phyloP scores from a whole-genome alignment of 2,888 invertebrate species.

The Sphinx pinastri region DNA sequence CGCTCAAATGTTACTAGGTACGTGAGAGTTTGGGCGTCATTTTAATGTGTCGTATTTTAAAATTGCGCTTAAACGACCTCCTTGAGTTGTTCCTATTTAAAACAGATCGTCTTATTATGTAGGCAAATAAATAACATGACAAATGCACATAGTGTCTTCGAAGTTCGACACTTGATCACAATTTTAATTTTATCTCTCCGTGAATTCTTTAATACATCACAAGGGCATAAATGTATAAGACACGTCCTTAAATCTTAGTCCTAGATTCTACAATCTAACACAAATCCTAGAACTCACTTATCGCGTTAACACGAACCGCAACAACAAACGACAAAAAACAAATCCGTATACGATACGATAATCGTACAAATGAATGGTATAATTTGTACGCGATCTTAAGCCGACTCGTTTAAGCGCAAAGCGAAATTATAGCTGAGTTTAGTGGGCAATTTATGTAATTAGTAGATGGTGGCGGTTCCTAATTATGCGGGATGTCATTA shows the following conservation, averaged over 20 bases:
- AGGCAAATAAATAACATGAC: not conserved
- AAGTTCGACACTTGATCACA: too few relatives aligned
- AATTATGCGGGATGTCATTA: slow-evolving; percentile 82
- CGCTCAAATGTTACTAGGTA: too few relatives aligned
- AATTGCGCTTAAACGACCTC: too few relatives aligned
- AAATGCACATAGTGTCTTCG: not conserved
- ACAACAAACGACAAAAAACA: slow-evolving; percentile 9
- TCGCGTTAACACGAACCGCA: not conserved
- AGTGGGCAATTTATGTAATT: slow-evolving; percentile 81
- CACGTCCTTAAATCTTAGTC: too few relatives aligned
- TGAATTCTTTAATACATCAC: too few relatives aligned
- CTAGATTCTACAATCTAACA: not conserved
- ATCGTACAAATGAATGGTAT: slow-evolving; percentile 34
- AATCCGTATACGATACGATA: slow-evolving; percentile 23
- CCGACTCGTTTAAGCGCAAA: slow-evolving; percentile 55
- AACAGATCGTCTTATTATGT: not conserved
- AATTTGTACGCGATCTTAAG: slow-evolving; percentile 46
- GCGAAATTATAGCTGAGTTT: slow-evolving; percentile 76
- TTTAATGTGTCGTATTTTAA: too few relatives aligned
- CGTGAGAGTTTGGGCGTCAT: too few relatives aligned
- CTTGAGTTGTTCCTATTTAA: too few relatives aligned
- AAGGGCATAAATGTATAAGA: too few relatives aligned
- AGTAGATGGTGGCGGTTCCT: slow-evolving; percentile 77
- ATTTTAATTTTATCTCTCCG: too few relatives aligned
- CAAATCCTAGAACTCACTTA: not conserved